A percentile compares a stretch with the other conserved stretches of the same genome.
Conservation (phyloP, 2,113 vertebrate species). For the Vidua chalybeata region DNA sequence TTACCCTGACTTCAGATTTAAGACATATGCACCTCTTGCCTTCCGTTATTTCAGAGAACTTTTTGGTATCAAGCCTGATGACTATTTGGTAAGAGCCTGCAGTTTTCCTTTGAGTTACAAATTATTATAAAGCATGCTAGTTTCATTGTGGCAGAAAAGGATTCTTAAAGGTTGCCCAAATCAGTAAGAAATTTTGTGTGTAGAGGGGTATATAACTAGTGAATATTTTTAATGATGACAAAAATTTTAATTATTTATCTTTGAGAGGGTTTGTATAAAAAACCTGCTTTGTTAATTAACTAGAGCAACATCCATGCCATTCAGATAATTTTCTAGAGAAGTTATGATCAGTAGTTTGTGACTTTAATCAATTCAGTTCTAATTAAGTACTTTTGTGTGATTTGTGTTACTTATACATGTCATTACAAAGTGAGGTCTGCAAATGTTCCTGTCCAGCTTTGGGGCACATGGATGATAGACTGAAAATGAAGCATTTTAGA, state of each 20-base stretch:
- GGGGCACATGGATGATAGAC: neutral
- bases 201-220: neutral
- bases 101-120: constrained; percentile 43
- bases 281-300: constrained; percentile 27
- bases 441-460: constrained; percentile 1
- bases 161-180: neutral
- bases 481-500: neutral
- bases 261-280: neutral
- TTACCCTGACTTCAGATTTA: constrained; percentile 98
- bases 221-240: neutral
- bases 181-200: neutral
- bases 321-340: constrained; percentile 44
- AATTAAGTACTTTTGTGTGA: constrained; percentile 22
- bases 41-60: constrained; percentile 99
- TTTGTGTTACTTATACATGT: constrained; percentile 19
- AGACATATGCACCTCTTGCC: constrained; percentile 95
- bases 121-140: neutral
- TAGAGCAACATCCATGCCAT: constrained; percentile 1
- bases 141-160: neutral
- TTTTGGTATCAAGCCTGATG: constrained; percentile 97
- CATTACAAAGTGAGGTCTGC: neutral
- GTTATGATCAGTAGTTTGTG: constrained; percentile 62
- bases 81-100: constrained; percentile 91
- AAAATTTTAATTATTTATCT: neutral
- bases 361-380: constrained; percentile 36